A percentile compares a stretch with the other conserved stretches of the same genome.
Conservation (phyloP, 2,797 vertebrate species). For the Pangasius mekongensis region DNA sequence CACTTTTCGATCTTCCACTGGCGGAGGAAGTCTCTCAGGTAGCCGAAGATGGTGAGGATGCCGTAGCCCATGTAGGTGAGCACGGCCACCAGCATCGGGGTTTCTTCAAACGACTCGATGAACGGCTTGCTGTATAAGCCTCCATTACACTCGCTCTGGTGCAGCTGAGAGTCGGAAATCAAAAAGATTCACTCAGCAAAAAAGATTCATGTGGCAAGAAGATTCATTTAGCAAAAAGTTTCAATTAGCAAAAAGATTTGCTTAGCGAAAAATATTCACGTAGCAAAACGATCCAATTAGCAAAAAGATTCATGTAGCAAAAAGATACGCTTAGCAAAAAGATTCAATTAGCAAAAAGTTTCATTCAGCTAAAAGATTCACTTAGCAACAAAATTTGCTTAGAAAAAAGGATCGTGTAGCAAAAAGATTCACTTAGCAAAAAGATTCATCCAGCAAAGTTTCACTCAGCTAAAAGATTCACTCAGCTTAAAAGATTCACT, state of each 20-base stretch:
- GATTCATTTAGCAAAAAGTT: not conserved
- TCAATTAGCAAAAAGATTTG: not conserved
- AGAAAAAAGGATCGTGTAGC: no score
- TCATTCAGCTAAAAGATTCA: no score
- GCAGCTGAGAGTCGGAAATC: constrained; percentile 64
- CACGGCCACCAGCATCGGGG: constrained; percentile 86
- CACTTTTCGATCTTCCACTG: constrained; percentile 86
- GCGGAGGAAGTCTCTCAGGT: constrained; percentile 85
- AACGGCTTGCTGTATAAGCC: constrained; percentile 82
- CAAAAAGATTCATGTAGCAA: no score
- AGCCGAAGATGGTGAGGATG: constrained; percentile 86
- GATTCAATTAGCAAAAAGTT: not conserved
- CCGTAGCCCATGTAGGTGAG: constrained; percentile 87
- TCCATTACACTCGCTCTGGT: constrained; percentile 77
- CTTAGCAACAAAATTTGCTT: no score
- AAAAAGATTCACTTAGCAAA: not conserved
- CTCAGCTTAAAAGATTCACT: no score
- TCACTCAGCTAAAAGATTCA: no score
- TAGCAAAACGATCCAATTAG: not conserved
- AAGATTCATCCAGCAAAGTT: no score
- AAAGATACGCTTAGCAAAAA: not conserved
- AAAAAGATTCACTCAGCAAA: not conserved
- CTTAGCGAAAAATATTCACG: not conserved
- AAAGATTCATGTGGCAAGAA: not conserved
- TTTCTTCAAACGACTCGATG: constrained; percentile 85